Conservation (phyloP, 92 coral and sea anemone species). For the Porites lobata region DNA sequence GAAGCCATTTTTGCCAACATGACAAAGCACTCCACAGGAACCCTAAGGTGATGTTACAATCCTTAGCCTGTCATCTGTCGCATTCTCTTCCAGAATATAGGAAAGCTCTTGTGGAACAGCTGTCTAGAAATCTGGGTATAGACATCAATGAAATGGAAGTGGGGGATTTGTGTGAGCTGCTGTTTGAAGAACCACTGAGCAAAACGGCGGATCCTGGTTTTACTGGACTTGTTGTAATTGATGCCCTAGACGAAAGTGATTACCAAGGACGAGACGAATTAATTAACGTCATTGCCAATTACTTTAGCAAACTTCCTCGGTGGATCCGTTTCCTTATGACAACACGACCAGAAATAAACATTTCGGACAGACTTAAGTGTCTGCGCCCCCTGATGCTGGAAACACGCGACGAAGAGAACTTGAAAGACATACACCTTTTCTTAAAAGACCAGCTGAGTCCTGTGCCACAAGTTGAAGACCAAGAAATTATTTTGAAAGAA, state of each 20-base stretch:
- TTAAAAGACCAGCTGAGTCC: slow-evolving; percentile 31
- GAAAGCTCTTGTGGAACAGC: slow-evolving; percentile 48
- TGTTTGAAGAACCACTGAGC: slow-evolving; percentile 59
- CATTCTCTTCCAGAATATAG: slow-evolving; percentile 43
- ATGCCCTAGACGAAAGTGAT: slow-evolving; percentile 71
- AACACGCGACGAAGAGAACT: slow-evolving; percentile 57
- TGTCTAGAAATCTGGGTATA: slow-evolving; percentile 26
- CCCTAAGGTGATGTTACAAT: slow-evolving; percentile 62
- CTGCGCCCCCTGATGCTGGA: slow-evolving; percentile 43
- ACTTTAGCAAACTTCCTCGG: slow-evolving; percentile 48
- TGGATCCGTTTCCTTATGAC: slow-evolving; percentile 72
- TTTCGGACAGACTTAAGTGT: slow-evolving; percentile 10
- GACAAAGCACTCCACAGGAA: slow-evolving; percentile 50
- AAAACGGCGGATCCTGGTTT: slow-evolving; percentile 2
- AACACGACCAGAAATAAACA: slow-evolving; percentile 63
- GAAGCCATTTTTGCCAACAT: slow-evolving; percentile 66
- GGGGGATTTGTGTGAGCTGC: slow-evolving; percentile 48
- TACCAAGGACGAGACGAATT: slow-evolving; percentile 45
- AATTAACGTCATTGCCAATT: slow-evolving; percentile 47
- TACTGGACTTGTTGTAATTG: slow-evolving; percentile 33
- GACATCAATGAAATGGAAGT: slow-evolving; percentile 25
- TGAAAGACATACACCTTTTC: slow-evolving; percentile 34
- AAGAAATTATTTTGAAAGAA: slow-evolving; percentile 4
- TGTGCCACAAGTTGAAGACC: slow-evolving; percentile 17
- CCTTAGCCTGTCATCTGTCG: slow-evolving; percentile 59